A percentile compares a stretch with the other conserved stretches of the same genome.
phyloP scores from a whole-genome alignment of 2,888 invertebrate genomes.

The Noctua janthe region DNA sequence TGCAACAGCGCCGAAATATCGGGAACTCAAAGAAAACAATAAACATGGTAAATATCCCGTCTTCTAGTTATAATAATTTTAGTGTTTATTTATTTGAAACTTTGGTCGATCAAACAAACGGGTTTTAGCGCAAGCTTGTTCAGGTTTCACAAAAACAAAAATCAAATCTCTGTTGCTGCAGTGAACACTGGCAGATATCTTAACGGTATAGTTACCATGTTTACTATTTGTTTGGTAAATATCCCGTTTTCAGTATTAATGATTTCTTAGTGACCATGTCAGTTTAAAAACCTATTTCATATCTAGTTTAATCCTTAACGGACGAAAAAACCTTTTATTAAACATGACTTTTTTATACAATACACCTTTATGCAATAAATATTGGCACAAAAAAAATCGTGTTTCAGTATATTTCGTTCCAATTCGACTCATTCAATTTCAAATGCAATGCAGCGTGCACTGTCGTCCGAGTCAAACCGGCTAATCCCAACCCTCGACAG shows the following conservation, averaged over 20 bases:
- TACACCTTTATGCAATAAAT: background rate
- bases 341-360: background rate
- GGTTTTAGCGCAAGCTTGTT: background rate
- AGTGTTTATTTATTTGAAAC: background rate
- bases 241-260: no score
- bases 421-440: conserved; percentile 41
- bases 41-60: no score
- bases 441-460: conserved; percentile 43
- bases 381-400: conserved; percentile 2
- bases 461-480: conserved; percentile 43
- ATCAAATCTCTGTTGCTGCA: background rate
- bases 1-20: no score
- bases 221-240: no score
- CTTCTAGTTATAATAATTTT: no score
- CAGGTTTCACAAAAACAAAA: background rate
- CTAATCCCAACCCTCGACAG: conserved; percentile 44
- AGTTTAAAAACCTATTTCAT: background rate
- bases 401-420: conserved; percentile 13
- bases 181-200: background rate
- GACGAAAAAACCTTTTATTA: background rate
- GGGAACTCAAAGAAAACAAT: no score
- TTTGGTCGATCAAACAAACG: background rate
- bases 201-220: no score
- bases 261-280: no score
- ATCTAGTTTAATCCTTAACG: background rate